Conservation (phyloP, 2,113 vertebrate species). For the Ceyx margarethae region DNA sequence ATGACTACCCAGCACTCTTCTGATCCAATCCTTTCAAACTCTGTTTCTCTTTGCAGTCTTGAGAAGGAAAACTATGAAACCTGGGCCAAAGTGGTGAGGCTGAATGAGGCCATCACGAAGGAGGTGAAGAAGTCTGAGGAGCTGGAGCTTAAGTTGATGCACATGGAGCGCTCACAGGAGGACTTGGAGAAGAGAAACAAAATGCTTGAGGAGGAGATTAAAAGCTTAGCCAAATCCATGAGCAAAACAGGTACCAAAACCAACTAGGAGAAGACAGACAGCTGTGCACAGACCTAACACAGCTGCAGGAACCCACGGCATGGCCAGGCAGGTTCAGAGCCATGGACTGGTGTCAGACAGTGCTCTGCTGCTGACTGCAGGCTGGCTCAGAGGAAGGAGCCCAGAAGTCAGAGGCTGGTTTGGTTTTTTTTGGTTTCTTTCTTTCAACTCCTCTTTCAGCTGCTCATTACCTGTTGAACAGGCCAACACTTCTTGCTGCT, state of each 20-base stretch:
- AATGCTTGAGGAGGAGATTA: slow-evolving; percentile 79
- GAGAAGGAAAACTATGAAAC: slow-evolving; percentile 86
- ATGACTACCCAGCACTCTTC: background rate
- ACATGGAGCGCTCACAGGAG: slow-evolving; percentile 68
- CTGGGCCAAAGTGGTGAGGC: slow-evolving; percentile 80
- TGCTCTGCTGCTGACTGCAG: background rate
- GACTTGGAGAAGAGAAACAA: slow-evolving; percentile 80
- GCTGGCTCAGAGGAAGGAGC: background rate
- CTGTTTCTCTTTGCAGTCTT: slow-evolving; percentile 73
- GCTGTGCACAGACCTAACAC: background rate
- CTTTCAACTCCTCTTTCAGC: background rate
- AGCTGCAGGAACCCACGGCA: background rate
- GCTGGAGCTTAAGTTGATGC: slow-evolving; percentile 79
- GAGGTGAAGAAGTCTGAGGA: slow-evolving; percentile 74
- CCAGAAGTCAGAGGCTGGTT: background rate
- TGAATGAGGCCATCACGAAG: slow-evolving; percentile 80
- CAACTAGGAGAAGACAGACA: background rate
- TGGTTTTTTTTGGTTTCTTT: background rate
- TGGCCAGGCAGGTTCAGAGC: background rate
- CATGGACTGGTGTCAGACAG: background rate
- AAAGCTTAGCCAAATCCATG: slow-evolving; percentile 61
- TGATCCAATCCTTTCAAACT: background rate
- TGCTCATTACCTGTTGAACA: background rate
- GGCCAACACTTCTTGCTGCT: background rate
- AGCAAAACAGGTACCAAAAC: background rate